Evolutionary conservation across 2,113 vertebrate genomes (phyloP).

Genomic region (Leptodactylus fuscus): DNA sequence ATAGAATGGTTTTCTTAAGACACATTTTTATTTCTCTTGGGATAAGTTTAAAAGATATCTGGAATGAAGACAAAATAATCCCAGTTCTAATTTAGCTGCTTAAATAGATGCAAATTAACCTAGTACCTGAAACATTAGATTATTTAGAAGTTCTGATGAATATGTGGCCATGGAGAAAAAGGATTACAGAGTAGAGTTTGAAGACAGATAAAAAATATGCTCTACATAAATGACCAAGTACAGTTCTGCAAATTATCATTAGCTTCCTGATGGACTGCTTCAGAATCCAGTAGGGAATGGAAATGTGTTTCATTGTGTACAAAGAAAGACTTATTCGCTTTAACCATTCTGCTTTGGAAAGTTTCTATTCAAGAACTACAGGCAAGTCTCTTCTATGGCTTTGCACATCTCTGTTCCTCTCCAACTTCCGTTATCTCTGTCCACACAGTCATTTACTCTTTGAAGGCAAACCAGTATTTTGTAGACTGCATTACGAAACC

Average conservation of each 20-base stretch:
- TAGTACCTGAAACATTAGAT: conserved; percentile 51
- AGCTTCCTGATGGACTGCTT: conserved; percentile 14
- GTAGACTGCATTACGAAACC: neutral
- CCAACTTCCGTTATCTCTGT: neutral
- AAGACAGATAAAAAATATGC: conserved; percentile 33
- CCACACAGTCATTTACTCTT: neutral
- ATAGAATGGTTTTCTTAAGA: conserved; percentile 52
- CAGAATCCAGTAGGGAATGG: conserved; percentile 25
- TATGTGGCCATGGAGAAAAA: conserved; percentile 52
- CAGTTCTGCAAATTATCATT: conserved; percentile 46
- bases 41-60: conserved; percentile 49
- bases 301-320: conserved; percentile 34
- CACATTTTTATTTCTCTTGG: conserved; percentile 55
- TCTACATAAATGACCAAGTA: conserved; percentile 27
- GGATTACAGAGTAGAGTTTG: conserved; percentile 50
- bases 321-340: conserved; percentile 18
- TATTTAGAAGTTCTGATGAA: conserved; percentile 52
- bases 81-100: conserved; percentile 53
- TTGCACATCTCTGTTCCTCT: neutral
- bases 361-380: conserved; percentile 8
- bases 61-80: conserved; percentile 57
- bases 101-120: conserved; percentile 58
- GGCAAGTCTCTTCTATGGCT: neutral
- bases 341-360: conserved; percentile 18
- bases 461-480: neutral